Evolutionary conservation across 2,113 vertebrate genomes (phyloP).

Genomic region (Pygoscelis adeliae): DNA sequence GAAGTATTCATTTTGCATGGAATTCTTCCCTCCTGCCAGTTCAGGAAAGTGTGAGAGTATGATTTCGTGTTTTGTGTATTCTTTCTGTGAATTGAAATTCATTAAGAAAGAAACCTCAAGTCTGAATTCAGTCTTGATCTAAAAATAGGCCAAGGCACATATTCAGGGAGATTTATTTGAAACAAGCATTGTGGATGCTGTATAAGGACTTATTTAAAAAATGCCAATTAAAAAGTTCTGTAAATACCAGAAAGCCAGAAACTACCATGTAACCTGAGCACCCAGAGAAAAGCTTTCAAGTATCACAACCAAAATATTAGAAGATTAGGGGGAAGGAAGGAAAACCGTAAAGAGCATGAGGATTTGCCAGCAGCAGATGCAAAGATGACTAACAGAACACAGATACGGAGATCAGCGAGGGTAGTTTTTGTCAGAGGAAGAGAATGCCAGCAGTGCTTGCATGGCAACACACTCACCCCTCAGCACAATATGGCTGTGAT

Average conservation of each 20-base stretch:
- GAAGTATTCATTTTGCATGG: background rate
- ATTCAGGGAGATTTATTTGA: background rate
- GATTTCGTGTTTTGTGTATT: background rate
- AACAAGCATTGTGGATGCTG: too few relatives aligned
- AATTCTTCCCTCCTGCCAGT: background rate
- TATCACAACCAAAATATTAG: rapidly evolving
- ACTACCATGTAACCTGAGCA: background rate
- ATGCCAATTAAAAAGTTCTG: background rate
- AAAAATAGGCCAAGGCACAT: background rate
- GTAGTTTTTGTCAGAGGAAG: background rate
- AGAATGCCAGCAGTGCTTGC: background rate
- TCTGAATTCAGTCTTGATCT: background rate
- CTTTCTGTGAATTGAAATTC: background rate
- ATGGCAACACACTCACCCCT: slow-evolving; percentile 81
- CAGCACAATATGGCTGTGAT: slow-evolving; percentile 77
- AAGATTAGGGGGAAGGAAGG: background rate
- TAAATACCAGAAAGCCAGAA: background rate
- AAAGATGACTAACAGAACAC: background rate
- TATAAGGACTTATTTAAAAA: background rate
- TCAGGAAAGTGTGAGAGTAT: background rate
- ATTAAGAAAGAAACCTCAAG: background rate
- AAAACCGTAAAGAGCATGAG: background rate
- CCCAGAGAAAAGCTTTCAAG: background rate
- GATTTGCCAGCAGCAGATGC: background rate
- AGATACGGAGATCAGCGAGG: background rate